Conservation (phyloP, 2,113 vertebrate genomes). For the Phyllopteryx taeniolatus region DNA sequence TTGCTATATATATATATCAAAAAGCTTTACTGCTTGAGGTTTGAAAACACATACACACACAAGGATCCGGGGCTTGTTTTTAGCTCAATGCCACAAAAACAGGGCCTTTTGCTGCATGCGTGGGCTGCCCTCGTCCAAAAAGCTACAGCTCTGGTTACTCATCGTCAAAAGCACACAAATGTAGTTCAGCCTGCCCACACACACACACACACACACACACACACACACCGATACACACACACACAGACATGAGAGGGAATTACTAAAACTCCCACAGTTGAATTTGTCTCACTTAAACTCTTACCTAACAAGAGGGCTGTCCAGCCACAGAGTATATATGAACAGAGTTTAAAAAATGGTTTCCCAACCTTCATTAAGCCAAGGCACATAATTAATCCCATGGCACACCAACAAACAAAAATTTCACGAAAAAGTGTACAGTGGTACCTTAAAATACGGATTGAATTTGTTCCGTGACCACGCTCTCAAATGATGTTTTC, state of each 20-base stretch:
- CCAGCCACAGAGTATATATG: constrained; percentile 5
- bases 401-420: too few species aligned
- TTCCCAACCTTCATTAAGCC: background rate
- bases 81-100: constrained; percentile 31
- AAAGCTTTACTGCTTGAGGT: constrained; percentile 21
- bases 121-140: constrained; percentile 57
- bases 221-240: constrained; percentile 50
- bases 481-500: too few species aligned
- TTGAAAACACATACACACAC: constrained; percentile 15
- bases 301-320: constrained; percentile 31
- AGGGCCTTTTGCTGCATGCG: constrained; percentile 48
- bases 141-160: constrained; percentile 40
- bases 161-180: constrained; percentile 49
- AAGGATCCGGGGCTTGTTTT: constrained; percentile 26
- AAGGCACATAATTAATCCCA: too few species aligned
- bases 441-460: too few species aligned
- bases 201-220: constrained; percentile 32
- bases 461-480: too few species aligned
- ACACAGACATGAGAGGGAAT: constrained; percentile 58
- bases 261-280: constrained; percentile 51
- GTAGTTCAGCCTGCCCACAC: constrained; percentile 41
- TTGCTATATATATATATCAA: background rate
- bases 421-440: too few species aligned
- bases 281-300: constrained; percentile 6
- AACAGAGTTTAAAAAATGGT: background rate